Conservation (phyloP, 2,113 vertebrate genomes). For the Diphyllodes magnificus region DNA sequence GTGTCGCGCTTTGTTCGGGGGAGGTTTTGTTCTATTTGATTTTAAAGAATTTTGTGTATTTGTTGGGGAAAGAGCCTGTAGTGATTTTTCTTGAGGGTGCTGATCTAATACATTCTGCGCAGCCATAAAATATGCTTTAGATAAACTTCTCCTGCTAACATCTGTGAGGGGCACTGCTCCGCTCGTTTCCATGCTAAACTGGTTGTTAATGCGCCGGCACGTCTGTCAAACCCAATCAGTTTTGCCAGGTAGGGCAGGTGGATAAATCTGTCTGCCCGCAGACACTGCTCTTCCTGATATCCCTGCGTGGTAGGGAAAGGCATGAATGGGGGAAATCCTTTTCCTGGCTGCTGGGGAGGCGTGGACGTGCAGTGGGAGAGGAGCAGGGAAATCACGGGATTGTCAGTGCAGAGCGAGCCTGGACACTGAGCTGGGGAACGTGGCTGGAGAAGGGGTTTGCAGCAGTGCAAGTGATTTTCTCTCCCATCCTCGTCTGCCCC, state of each 20-base stretch:
- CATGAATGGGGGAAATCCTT: not conserved
- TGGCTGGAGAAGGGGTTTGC: not conserved
- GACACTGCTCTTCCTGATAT: not conserved
- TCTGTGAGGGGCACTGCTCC: not conserved
- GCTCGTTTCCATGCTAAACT: conserved; percentile 41
- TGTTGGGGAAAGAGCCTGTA: not conserved
- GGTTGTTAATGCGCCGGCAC: conserved; percentile 28
- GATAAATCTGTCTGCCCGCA: not conserved
- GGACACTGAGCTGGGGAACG: not conserved
- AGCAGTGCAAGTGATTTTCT: not conserved
- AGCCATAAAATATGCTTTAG: not conserved
- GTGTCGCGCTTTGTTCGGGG: not conserved
- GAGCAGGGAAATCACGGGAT: not conserved
- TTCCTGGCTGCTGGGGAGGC: not conserved
- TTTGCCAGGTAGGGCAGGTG: conserved; percentile 36
- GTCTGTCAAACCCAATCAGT: conserved; percentile 37
- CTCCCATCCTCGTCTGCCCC: not conserved
- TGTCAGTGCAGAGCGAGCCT: not conserved
- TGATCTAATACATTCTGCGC: not conserved
- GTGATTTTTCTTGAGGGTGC: not conserved
- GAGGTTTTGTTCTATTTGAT: not conserved
- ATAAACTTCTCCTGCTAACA: not conserved
- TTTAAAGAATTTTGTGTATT: not conserved
- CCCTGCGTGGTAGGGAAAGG: not conserved
- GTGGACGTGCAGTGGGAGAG: accelerated